Percentiles rank a stretch among this genome's conserved stretches.
Evolutionary conservation across 2,888 invertebrate genomes (phyloP).

Genomic region (Agrotis segetum): DNA sequence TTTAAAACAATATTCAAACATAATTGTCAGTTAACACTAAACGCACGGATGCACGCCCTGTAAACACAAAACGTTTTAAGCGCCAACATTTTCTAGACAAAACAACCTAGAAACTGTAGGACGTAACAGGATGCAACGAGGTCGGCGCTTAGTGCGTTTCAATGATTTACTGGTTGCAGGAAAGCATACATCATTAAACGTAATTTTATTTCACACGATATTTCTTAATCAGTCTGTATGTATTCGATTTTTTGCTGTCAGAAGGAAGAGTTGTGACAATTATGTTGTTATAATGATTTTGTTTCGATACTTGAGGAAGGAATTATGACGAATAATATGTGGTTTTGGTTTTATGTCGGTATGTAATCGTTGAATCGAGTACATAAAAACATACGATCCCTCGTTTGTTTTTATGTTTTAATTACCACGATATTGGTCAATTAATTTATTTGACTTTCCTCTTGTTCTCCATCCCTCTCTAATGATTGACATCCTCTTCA

Average conservation of each 20-base stretch:
- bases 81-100: slow-evolving; percentile 46
- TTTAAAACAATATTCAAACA: slow-evolving; percentile 15
- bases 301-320: slow-evolving; percentile 20
- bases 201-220: slow-evolving; percentile 60
- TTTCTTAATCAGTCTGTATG: slow-evolving; percentile 43
- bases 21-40: background rate
- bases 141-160: slow-evolving; percentile 51
- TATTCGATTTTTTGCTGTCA: slow-evolving; percentile 26
- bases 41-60: slow-evolving; percentile 38
- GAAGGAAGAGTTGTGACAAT: slow-evolving; percentile 32
- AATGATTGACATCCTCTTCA: no score
- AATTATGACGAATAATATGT: slow-evolving; percentile 5
- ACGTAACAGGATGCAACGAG: slow-evolving; percentile 62
- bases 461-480: no score
- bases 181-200: slow-evolving; percentile 56
- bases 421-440: background rate
- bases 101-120: slow-evolving; percentile 49
- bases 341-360: background rate
- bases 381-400: no score
- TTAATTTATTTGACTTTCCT: no score
- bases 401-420: no score
- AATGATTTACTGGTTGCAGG: slow-evolving; percentile 59
- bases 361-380: background rate
- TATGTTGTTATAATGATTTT: slow-evolving; percentile 29
- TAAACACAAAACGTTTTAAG: slow-evolving; percentile 15